Base-by-base conservation (phyloP, 64 coral and sea anemone genomes). In the Montipora capricornis region DNA sequence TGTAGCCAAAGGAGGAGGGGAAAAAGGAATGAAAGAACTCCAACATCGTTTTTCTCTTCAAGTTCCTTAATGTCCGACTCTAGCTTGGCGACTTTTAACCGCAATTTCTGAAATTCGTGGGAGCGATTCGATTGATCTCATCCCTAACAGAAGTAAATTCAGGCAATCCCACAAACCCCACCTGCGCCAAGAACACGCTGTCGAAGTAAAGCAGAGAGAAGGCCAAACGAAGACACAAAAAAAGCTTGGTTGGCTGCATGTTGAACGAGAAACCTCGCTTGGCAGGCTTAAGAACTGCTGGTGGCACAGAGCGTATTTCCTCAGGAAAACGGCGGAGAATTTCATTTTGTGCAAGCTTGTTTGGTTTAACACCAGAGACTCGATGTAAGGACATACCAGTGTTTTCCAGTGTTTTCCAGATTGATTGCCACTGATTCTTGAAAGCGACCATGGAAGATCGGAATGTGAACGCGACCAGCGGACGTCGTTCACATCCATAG, bases 321-420 rank as follows among this genome's bases (percentile, higher is more conserved):
- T 84, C 91, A 1, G 57, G 81, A 70, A 93, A 87, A 55, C 22
- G 44, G 1, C 51, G 3, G 19, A 92, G 68, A 68, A 92, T 69
- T 87, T 92, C 79, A 44, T 46, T 83, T 73, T 91, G 46, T 19
- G 91, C 81, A 24, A 92, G 53, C 2, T 0, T 5, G 3, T 78
- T 78, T 8, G 74, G 81, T 50, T 48, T 86, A 4, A 17, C 20
- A 15, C 81, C 73, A 92, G 10, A 92, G 0, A 79, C 55, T 52
- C 55, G 5, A 49, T 6, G 81, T 86, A n/a, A 92, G 16, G 0
- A 92, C 53, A 67, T 86, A 92, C 52, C 81, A 92, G 73, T 87
- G 81, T 24, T 83, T 91, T 82, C 20, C 22, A 37, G 79, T 48
- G 68, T 64, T 9, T 10, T 7, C 5, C 10, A 10, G 6, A 57